Percentiles rank a stretch among this genome's conserved stretches.
phyloP scores from a whole-genome alignment of 2,888 invertebrate genomes.

The Epirrhoe tristata region DNA sequence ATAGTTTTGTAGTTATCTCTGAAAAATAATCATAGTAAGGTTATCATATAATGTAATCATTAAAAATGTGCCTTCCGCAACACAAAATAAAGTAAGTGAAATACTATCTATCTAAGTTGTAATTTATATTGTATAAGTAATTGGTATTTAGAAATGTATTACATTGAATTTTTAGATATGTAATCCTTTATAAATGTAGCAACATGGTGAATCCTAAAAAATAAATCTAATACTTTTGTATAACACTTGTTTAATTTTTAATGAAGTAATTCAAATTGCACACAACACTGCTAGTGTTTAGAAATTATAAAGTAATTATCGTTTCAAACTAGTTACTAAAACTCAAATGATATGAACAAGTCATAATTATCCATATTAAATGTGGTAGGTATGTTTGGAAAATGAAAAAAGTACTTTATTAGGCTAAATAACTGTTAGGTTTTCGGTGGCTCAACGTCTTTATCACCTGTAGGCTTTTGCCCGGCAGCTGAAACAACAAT shows the following conservation, averaged over 20 bases:
- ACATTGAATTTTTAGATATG: slow-evolving; percentile 1
- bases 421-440: slow-evolving; percentile 3
- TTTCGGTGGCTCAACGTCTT: slow-evolving; percentile 35
- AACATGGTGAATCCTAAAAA: slow-evolving; percentile 3
- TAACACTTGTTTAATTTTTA: not conserved
- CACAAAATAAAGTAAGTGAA: not conserved
- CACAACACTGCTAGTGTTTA: not conserved
- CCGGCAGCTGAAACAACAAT: slow-evolving; percentile 53
- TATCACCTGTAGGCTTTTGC: slow-evolving; percentile 51
- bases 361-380: no score
- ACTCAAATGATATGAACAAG: not conserved
- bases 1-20: no score
- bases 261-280: not conserved
- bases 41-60: not conserved
- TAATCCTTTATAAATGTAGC: not conserved
- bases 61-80: not conserved
- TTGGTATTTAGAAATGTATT: not conserved
- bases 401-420: not conserved
- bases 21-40: no score
- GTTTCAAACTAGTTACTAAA: not conserved
- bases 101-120: not conserved
- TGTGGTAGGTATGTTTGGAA: no score
- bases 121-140: not conserved
- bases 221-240: slow-evolving; percentile 4
- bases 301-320: not conserved